These are phyloP conservation scores for Pachycephus smyrnensis DNA, from an alignment of 2,888 invertebrate species.

Conservation along the genomic window DNA sequence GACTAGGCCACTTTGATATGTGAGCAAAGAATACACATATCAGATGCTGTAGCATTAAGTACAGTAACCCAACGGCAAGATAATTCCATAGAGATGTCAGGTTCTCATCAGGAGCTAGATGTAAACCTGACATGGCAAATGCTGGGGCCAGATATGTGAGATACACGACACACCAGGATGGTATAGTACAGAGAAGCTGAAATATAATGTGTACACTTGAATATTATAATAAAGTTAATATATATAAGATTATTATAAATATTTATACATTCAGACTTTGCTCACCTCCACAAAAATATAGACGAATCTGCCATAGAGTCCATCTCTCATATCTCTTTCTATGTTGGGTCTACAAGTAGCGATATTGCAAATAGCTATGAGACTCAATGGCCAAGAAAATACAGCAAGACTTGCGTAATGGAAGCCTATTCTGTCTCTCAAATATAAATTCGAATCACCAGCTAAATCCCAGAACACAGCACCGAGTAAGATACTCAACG, in stretches of 20 bases:
- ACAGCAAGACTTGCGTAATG: conserved; percentile 86
- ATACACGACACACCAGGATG: conserved; percentile 84
- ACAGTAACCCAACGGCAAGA: conserved; percentile 54
- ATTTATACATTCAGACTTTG: background rate
- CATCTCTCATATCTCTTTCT: conserved; percentile 83
- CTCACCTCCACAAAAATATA: conserved; percentile 85
- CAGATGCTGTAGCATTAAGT: conserved; percentile 57
- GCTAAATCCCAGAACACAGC: conserved; percentile 91
- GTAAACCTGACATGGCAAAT: conserved; percentile 88
- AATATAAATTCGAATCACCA: conserved; percentile 78
- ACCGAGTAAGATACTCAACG: conserved; percentile 86
- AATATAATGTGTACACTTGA: conserved; percentile 36
- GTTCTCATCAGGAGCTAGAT: conserved; percentile 67
- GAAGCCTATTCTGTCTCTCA: conserved; percentile 87
- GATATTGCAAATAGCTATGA: conserved; percentile 63
- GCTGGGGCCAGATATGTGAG: conserved; percentile 88
- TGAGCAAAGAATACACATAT: conserved; percentile 58
- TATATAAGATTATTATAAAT: background rate
- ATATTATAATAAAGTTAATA: conserved; percentile 11
- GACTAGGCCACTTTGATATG: conserved; percentile 56
- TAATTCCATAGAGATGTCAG: conserved; percentile 60
- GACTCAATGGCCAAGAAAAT: conserved; percentile 79
- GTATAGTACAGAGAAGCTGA: conserved; percentile 82
- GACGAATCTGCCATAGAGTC: conserved; percentile 82
- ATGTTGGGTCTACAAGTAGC: conserved; percentile 70